Evolutionary conservation across 2,797 vertebrate genomes (phyloP), one percentile per base, ranked within the genome.

Genomic region (Hoplostethus atlanticus): DNA sequence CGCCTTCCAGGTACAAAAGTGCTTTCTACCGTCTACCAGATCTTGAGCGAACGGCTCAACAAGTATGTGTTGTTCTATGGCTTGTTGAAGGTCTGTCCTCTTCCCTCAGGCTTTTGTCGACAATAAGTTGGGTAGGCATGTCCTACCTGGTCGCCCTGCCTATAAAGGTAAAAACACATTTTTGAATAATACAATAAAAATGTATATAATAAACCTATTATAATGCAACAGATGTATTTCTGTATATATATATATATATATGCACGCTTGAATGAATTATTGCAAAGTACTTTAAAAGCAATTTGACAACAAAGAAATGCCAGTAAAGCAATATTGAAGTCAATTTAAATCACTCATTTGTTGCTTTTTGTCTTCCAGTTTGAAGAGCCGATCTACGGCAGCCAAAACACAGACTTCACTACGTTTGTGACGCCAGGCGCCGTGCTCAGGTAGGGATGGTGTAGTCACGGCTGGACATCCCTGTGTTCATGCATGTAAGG

Each of bases 311-410:
- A 47, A 44, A 44, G 3, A 44, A 44, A 57, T 28, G 4, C 9
- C 9, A 40, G 2, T 1, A 1, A 13, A 5, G 2, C 1, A 16
- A 52, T 21, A 59, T 4, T 21, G 30, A 50, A 15, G 11, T 61
- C 21, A 68, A 0, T 30, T 53, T 3, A 50, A 55, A 9, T 77
- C 40, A 31, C 28, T 44, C 2, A 13, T 38, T 38, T 55, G 5
- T 48, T 70, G 0, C 12, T 36, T 73, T 31, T 75, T 11, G 2
- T 76, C n/a, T 40, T 52, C 4, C 58, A 96, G 95, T 93, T 95
- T 65, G 95, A 96, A 61, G 92, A 95, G 72, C 94, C 95, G 0
- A 89, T 96, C 77, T 95, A 95, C 1, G 95, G 95, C 62, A 93
- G 84, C 73, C 55, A 81, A 5, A 84, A 94, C 77, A 93, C 91